Base-by-base conservation (phyloP, 1,140 invertebrate genomes). In the Aphelenchoides besseyi region DNA sequence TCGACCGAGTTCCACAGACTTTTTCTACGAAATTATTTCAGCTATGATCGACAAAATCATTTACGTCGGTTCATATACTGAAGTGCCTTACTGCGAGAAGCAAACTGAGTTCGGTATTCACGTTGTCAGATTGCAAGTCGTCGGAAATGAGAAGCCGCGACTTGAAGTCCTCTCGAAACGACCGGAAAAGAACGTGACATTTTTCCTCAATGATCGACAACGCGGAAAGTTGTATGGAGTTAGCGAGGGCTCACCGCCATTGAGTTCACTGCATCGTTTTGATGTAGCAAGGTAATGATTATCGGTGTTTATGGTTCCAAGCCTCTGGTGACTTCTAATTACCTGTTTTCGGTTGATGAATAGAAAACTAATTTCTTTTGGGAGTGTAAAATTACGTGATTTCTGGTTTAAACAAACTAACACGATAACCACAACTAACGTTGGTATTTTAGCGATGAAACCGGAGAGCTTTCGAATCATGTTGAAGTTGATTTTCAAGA, bases 51-150 rank as follows among this genome's bases (percentile, higher is more conserved):
- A 32, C 18, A 30, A 66, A 53, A 66, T 32, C 16, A 66, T 59
- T 18, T 66, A 66, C 63, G 36, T 66, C 23, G 63, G 63, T 33
- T 66, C 26, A 2, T 66, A 66, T 3, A 66, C 63, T 16, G 63
- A 66, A 32, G 16, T 29, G 12, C 63, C 63, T 12, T 66, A 66
- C 32, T 28, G 5, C 5, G 18, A 59, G 32, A 0, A 0, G 1
- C n/a, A 37, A 3, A 35, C 26, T 1, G 32, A 66, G 29, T 36
- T 18, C 63, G 63, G 63, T 23, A 66, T 66, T 3, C 30, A 66
- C 36, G 36, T 66, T 37, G 32, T 66, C 1, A 16, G 63, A n/a
- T 33, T 66, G 0, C 33, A 66, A 16, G 32, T 18, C 36, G 63
- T 33, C 1, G 30, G 55, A 48, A 23, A 12, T 12, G 41, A 48